phyloP scores from a whole-genome alignment of 2,797 vertebrate species.

The Ibycter americanus region DNA sequence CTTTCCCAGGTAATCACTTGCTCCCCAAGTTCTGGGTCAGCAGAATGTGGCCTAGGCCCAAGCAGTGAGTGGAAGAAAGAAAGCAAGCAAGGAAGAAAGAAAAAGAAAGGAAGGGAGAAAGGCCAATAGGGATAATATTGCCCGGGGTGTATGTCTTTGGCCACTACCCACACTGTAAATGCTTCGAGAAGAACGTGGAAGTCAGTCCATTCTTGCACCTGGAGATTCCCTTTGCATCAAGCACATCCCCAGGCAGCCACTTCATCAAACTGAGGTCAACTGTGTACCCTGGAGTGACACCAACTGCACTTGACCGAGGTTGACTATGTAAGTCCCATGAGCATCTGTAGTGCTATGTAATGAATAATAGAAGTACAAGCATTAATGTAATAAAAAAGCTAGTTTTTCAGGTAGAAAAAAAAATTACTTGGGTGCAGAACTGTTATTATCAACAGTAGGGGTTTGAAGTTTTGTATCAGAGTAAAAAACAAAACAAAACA shows the following conservation, averaged over 20 bases:
- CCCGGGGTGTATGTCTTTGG: background rate
- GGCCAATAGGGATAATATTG: background rate
- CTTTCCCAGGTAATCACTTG: background rate
- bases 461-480: background rate
- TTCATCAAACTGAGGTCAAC: background rate
- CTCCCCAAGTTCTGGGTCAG: background rate
- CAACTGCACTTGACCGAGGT: background rate
- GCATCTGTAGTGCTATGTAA: background rate
- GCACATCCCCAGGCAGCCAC: background rate
- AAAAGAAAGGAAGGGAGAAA: background rate
- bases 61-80: background rate
- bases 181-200: background rate
- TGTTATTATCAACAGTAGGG: background rate
- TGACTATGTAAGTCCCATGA: background rate
- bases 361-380: background rate
- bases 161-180: background rate
- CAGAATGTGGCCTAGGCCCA: background rate
- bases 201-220: background rate
- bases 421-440: background rate
- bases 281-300: background rate
- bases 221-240: background rate
- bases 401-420: background rate
- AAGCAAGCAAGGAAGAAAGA: background rate
- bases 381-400: background rate
- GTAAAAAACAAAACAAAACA: background rate